phyloP scores from a whole-genome alignment of 2,113 vertebrate species.

The Lepus americanus region DNA sequence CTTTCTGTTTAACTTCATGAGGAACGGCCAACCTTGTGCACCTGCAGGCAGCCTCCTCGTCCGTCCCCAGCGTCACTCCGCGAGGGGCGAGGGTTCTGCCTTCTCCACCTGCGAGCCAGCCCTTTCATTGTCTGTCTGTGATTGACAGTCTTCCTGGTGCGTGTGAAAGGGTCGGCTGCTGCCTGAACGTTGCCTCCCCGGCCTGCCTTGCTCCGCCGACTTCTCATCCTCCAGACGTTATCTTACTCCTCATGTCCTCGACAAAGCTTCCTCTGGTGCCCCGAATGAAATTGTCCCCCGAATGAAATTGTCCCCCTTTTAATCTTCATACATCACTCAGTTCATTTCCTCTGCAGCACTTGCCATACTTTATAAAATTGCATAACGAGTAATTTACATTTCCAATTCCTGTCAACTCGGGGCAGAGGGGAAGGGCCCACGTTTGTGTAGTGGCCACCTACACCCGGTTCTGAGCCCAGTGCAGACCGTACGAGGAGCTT shows the following conservation, averaged over 20 bases:
- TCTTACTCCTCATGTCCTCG: neutral
- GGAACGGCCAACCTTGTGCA: neutral
- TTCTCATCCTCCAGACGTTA: neutral
- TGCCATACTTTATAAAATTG: neutral
- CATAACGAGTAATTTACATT: neutral
- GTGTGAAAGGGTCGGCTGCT: neutral
- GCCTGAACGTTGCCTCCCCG: neutral
- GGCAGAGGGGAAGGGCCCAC: neutral
- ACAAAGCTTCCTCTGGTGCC: neutral
- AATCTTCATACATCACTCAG: neutral
- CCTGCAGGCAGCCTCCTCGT: no score
- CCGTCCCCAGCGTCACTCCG: neutral
- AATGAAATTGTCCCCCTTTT: neutral
- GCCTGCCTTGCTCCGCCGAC: neutral
- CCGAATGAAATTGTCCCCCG: neutral
- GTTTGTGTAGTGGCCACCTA: neutral
- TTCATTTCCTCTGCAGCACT: neutral
- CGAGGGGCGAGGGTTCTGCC: neutral
- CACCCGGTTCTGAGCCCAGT: neutral
- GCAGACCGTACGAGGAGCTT: neutral
- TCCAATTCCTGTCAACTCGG: neutral
- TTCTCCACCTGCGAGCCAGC: neutral
- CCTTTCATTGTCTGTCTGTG: neutral
- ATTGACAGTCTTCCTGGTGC: no score
- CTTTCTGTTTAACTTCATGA: neutral